Evolutionary conservation across 2,888 invertebrate genomes (phyloP), one percentile per base, ranked within the genome.

Genomic region (Athetis lepigone): DNA sequence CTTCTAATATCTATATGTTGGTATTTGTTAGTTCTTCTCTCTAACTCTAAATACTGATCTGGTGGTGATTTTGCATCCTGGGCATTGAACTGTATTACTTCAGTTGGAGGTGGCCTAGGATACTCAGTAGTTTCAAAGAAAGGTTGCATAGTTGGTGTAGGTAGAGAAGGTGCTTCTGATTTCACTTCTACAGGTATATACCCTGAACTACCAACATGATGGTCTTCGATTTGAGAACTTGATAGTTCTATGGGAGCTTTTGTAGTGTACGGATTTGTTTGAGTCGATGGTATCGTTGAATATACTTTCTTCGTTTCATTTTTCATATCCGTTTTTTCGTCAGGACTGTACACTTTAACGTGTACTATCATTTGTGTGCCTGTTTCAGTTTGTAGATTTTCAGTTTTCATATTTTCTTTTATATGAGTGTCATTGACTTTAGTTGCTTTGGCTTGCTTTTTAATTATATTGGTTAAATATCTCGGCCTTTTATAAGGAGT

Each of bases 331-430:
- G 62, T 70, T 58, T 82, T 81, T 62, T 86, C 73, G 40, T 84
- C 77, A 45, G 85, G 64, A 55, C 95, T 96, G 80, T 96, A 96
- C 8, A 97, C 88, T 88, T 97, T 96, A n/a, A 97, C 88, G 65
- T 96, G 96, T 5, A 97, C 94, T 77, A 96, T 92, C 92, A 96
- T 96, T 81, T 96, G 96, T 40, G 95, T 94, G 78, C 70, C 91
- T 7, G 76, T 71, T 13, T 79, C 77, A 2, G 76, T 63, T 60
- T 79, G 71, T n/a, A n/a, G n/a, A n/a, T n/a, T n/a, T n/a, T n/a
- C n/a, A n/a, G n/a, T n/a, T n/a, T n/a, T n/a, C 3, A 59, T 67
- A 54, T 77, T 70, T 8, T 66, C 43, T 23, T 64, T 68, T 63
- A 69, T 78, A 42, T 65, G 60, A n/a, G 46, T 60, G 33, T 74